Percentiles rank a stretch among this genome's conserved stretches.
Evolutionary conservation across 2,113 vertebrate species (phyloP).

Genomic region (Pelusios castaneus): DNA sequence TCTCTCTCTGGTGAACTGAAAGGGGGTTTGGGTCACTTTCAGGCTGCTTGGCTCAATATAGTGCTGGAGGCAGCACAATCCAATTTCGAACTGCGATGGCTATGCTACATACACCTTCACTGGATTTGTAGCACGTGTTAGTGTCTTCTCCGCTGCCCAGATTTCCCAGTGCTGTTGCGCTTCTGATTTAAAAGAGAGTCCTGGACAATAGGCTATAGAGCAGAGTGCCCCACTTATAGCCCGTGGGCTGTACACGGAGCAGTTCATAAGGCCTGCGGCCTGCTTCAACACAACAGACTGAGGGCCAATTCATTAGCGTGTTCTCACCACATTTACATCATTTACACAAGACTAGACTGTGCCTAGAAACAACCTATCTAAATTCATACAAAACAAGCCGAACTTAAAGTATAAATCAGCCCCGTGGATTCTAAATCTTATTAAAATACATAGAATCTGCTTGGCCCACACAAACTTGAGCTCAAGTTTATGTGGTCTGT

Average conservation of each 20-base stretch:
- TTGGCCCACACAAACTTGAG: neutral
- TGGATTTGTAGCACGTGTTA: neutral
- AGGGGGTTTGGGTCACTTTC: neutral
- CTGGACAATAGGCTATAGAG: neutral
- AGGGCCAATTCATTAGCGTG: neutral
- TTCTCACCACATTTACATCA: neutral
- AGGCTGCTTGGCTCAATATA: neutral
- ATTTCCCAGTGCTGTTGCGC: neutral
- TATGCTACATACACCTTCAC: neutral
- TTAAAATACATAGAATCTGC: neutral
- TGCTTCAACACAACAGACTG: neutral
- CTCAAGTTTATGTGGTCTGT: neutral
- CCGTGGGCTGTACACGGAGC: neutral
- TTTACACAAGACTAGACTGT: neutral
- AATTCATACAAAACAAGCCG: neutral
- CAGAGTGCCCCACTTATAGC: neutral
- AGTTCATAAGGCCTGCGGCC: neutral
- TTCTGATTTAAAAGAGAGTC: neutral
- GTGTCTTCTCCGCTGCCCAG: neutral
- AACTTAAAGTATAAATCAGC: neutral
- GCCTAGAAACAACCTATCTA: neutral
- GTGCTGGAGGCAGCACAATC: neutral
- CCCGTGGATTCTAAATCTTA: neutral
- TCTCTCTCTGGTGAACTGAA: neutral
- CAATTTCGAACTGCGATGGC: neutral